Percentiles rank a stretch among this genome's conserved stretches.
These are phyloP conservation scores for Palythoa grandis DNA, from an alignment of 92 coral and sea anemone species.

Conservation along the genomic window DNA sequence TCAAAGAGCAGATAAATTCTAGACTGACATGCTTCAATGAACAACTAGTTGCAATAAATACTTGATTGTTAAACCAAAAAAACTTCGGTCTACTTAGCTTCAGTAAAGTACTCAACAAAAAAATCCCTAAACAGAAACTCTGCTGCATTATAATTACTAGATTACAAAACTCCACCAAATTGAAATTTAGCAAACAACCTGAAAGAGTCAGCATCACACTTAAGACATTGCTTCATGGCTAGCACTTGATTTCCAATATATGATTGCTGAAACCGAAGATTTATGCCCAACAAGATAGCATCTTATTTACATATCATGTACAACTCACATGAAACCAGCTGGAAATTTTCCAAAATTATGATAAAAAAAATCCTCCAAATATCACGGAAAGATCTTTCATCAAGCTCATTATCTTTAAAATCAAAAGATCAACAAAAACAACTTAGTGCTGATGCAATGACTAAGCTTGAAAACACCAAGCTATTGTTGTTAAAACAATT, in stretches of 20 bases:
- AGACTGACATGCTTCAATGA: neutral
- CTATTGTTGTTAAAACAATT: constrained; percentile 1
- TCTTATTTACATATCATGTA: constrained; percentile 3
- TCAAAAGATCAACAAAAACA: neutral
- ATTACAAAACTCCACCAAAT: neutral
- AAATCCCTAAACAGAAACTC: neutral
- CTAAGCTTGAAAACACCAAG: constrained; percentile 8
- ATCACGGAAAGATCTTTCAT: constrained; percentile 7
- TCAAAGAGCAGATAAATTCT: neutral
- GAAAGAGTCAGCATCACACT: constrained; percentile 27
- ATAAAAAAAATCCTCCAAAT: neutral
- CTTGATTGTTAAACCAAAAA: neutral
- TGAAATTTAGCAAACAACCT: constrained; percentile 5
- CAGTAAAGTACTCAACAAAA: neutral
- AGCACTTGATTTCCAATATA: neutral
- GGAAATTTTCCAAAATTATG: constrained; percentile 23
- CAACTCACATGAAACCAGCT: constrained; percentile 3
- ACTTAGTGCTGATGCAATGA: constrained; percentile 10
- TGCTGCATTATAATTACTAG: neutral
- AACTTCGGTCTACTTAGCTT: neutral
- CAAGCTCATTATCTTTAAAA: constrained; percentile 14
- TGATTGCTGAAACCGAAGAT: constrained; percentile 9
- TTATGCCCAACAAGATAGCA: neutral
- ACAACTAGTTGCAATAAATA: neutral
- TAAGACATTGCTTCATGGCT: constrained; percentile 29